Conservation (phyloP, 1,140 invertebrate species). For the Drosophila nikananu region DNA sequence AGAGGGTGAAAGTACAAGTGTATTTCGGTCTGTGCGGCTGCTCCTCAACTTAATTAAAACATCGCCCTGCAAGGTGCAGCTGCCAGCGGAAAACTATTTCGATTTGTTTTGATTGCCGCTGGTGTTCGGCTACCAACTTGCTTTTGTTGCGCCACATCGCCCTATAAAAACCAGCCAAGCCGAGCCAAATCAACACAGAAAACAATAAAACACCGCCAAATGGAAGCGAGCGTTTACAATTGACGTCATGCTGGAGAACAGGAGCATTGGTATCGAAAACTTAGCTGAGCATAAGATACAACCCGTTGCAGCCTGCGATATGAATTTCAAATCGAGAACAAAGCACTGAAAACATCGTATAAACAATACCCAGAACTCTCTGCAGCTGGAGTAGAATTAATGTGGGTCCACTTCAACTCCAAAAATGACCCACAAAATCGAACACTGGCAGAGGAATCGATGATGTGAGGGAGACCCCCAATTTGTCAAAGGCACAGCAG, state of each 20-base stretch:
- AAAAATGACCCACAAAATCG: conserved; percentile 15
- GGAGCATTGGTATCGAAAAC: conserved; percentile 33
- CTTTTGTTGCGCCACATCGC: conserved; percentile 57
- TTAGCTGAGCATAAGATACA: conserved; percentile 26
- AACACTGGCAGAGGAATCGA: neutral
- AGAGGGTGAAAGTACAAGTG: conserved; percentile 14
- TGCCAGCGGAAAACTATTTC: conserved; percentile 71
- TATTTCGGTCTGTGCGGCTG: conserved; percentile 23
- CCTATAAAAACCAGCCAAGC: conserved; percentile 53
- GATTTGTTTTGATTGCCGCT: conserved; percentile 61
- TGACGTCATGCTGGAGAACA: conserved; percentile 41
- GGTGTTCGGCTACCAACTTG: conserved; percentile 23
- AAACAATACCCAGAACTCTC: conserved; percentile 11
- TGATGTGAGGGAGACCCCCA: conserved; percentile 6
- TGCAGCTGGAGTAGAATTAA: conserved; percentile 3
- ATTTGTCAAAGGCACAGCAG: conserved; percentile 31
- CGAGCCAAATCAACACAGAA: conserved; percentile 41
- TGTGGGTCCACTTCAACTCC: neutral
- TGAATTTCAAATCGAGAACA: conserved; percentile 35
- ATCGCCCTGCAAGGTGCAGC: conserved; percentile 62
- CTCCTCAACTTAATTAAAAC: conserved; percentile 69
- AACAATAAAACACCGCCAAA: conserved; percentile 36
- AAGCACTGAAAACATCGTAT: neutral
- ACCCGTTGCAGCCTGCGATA: conserved; percentile 32
- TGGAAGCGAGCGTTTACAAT: conserved; percentile 32